phyloP scores from a whole-genome alignment of 53 echinoderm and acorn worm species.

The Pentamera pediparva region DNA sequence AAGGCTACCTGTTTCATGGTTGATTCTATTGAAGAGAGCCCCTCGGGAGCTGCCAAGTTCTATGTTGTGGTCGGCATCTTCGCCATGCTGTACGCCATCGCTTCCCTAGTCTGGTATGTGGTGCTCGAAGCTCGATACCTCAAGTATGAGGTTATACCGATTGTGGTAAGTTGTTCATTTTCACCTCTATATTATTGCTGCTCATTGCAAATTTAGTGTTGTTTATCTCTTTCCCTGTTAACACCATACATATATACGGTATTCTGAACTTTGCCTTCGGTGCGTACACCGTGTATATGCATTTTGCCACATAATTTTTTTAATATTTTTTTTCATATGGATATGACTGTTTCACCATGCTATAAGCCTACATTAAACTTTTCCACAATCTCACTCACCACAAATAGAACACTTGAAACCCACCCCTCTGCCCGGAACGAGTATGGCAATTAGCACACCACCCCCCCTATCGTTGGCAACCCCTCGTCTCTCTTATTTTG shows the following conservation, averaged over 20 bases:
- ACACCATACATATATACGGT: neutral
- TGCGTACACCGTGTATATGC: no score
- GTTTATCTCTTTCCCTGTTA: neutral
- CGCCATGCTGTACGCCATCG: constrained; percentile 83
- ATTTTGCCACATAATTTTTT: no score
- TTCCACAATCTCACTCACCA: no score
- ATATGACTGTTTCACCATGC: no score
- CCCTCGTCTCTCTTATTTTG: no score
- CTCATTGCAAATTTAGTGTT: neutral
- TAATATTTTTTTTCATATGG: no score
- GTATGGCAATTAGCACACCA: no score
- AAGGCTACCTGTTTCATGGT: neutral
- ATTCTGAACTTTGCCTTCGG: neutral
- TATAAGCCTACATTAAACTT: no score
- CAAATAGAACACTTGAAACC: no score
- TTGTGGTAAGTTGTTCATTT: constrained; percentile 56
- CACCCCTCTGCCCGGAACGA: no score
- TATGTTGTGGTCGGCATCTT: constrained; percentile 88
- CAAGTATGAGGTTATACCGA: constrained; percentile 50
- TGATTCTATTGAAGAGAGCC: constrained; percentile 9
- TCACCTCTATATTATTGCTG: neutral
- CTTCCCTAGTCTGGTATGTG: constrained; percentile 66
- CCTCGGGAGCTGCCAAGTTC: constrained; percentile 66
- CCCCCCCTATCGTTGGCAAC: no score
- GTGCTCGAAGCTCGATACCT: constrained; percentile 68